phyloP scores from a whole-genome alignment of 1,140 invertebrate genomes.

The Lordiphosa clarofinis region DNA sequence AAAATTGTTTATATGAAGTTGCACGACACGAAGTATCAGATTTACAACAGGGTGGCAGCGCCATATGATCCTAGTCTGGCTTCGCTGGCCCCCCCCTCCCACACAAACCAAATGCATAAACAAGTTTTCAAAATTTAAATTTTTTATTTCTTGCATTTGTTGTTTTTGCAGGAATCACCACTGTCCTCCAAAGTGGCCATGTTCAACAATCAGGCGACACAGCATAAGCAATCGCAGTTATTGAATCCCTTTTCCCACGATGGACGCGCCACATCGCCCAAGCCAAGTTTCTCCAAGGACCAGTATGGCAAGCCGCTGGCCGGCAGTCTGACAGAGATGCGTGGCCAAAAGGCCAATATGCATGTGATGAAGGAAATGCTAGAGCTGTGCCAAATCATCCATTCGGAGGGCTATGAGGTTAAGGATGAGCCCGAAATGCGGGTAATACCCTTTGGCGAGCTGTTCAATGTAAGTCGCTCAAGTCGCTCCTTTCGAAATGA shows the following conservation, averaged over 20 bases:
- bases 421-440: constrained; percentile 84
- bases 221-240: constrained; percentile 85
- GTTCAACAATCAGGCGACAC: constrained; percentile 86
- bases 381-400: constrained; percentile 94
- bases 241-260: constrained; percentile 85
- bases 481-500: too few species aligned
- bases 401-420: constrained; percentile 88
- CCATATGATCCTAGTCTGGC: too few species aligned
- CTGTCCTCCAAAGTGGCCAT: constrained; percentile 86
- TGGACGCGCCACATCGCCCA: constrained; percentile 73
- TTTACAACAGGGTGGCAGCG: too few species aligned
- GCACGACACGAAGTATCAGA: too few species aligned
- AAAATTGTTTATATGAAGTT: too few species aligned
- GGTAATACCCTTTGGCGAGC: constrained; percentile 92
- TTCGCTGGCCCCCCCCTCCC: too few species aligned
- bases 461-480: constrained; percentile 85
- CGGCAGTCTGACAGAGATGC: constrained; percentile 93
- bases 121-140: not conserved
- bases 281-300: constrained; percentile 88
- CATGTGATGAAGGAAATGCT: constrained; percentile 94
- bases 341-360: constrained; percentile 93
- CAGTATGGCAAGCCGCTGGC: constrained; percentile 94
- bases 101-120: too few species aligned
- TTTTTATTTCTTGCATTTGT: constrained; percentile 22
- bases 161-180: constrained; percentile 82